Evolutionary conservation across 1,140 invertebrate species (phyloP).

Genomic region (Rhynchophorus ferrugineus): DNA sequence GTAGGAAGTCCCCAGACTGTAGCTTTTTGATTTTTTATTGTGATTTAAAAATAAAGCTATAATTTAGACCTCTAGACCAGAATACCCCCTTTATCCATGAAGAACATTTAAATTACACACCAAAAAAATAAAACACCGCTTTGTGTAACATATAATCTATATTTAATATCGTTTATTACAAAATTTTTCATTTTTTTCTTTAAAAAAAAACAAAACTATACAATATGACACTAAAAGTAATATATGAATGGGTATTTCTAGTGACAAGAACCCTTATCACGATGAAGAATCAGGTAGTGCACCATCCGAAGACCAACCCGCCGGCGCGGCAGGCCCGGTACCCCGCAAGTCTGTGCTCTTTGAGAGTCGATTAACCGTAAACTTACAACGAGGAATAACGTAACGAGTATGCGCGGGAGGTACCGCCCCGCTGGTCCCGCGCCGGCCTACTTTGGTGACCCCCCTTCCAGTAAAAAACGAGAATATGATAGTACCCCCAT

Average conservation of each 20-base stretch:
- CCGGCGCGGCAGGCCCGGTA: conserved; percentile 1
- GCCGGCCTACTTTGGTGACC: too few relatives aligned
- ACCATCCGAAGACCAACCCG: conserved; percentile 6
- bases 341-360: conserved; percentile 1
- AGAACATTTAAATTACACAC: too few relatives aligned
- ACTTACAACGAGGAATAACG: too few relatives aligned
- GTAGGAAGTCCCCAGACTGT: too few relatives aligned
- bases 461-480: too few relatives aligned
- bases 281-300: conserved; percentile 26
- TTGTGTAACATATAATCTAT: conserved; percentile 21
- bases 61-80: too few relatives aligned
- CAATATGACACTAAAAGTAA: conserved; percentile 27
- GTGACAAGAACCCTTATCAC: conserved; percentile 43
- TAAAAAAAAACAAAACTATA: conserved; percentile 29
- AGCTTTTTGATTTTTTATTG: too few relatives aligned
- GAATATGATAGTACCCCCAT: conserved; percentile 44
- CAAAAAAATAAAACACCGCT: not conserved
- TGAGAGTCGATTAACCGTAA: too few relatives aligned
- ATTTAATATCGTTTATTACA: conserved; percentile 21
- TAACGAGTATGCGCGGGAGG: conserved; percentile 11
- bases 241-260: conserved; percentile 22
- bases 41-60: too few relatives aligned
- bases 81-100: too few relatives aligned
- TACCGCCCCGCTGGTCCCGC: too few relatives aligned
- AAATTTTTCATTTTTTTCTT: conserved; percentile 15